Base-by-base conservation (phyloP, 2,888 invertebrate genomes). In the Meteorus cinctellus region DNA sequence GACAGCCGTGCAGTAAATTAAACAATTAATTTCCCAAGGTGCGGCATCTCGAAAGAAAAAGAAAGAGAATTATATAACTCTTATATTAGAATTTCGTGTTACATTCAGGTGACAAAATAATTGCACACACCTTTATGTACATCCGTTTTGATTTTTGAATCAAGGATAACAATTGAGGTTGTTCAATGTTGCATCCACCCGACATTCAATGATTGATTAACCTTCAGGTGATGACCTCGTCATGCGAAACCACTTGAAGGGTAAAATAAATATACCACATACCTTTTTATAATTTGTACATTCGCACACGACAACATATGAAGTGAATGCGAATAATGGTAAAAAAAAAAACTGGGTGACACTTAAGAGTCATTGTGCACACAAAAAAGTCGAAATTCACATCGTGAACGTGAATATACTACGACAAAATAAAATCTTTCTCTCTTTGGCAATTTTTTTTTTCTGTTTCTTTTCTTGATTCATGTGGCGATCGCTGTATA, bases 301-400 rank as follows among this genome's bases (percentile, higher is more conserved):
- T 65, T 19, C 19, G n/a, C 19, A 65, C n/a, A 65, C 4, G 41
- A 41, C 34, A 34, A 34, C 41, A 55, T 10, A 19, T 55, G n/a
- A 8, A 55, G 19, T 19, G 36, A 65, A 6, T 65, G 36, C 24
- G 29, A 45, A 72, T 78, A 51, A 60, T 48, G 65, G 60, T 27
- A 34, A 16, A 34, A 69, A 34, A 41, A 14, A 85, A 85, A 87
- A 86, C 83, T 86, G 84, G 86, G 85, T 81, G 82, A 80, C 79
- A 83, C 82, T 86, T 86, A 84, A 84, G 79, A 86, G 85, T 86
- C 86, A 76, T 19, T 60, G 51, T 85, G 84, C 85, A 82, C 83
- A 81, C 75, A 72, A 79, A 78, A 71, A 78, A 59, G 67, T 34
- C 31, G 74, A 74, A 66, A 74, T 65, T 27, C 59, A 60, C 59